A percentile compares a stretch with the other conserved stretches of the same genome.
phyloP scores from a whole-genome alignment of 2,888 invertebrate species.

The Philhelius pedissequus region DNA sequence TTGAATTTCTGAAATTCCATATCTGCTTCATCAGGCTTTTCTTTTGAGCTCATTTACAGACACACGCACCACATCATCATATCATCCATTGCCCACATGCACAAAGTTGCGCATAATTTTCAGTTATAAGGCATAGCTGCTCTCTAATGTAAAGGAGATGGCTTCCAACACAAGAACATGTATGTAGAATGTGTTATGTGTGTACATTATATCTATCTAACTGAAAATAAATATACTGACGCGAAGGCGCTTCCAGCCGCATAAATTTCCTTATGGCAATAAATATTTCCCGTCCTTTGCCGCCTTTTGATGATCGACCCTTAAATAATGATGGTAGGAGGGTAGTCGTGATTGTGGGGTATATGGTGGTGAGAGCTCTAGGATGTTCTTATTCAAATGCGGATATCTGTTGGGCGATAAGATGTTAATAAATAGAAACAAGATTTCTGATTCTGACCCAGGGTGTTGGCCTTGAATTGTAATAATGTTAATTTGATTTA shows the following conservation, averaged over 20 bases:
- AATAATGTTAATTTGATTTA: slow-evolving; percentile 32
- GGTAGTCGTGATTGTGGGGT: no score
- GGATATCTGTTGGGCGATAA: neutral
- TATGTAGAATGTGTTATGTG: neutral
- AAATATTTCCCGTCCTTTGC: slow-evolving; percentile 19
- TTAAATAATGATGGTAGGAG: neutral
- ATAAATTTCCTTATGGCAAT: slow-evolving; percentile 55
- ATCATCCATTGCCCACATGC: slow-evolving; percentile 26
- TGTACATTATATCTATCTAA: neutral
- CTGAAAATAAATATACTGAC: slow-evolving; percentile 47
- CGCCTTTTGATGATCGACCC: slow-evolving; percentile 12
- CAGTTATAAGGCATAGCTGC: slow-evolving; percentile 4
- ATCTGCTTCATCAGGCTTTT: slow-evolving; percentile 21
- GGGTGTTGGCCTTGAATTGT: slow-evolving; percentile 7
- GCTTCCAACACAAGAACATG: slow-evolving; percentile 16
- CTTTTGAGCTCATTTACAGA: neutral
- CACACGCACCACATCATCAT: slow-evolving; percentile 1
- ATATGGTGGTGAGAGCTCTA: no score
- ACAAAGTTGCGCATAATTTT: slow-evolving; percentile 51
- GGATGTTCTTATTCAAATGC: neutral
- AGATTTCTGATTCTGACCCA: neutral
- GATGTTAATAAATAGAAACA: neutral
- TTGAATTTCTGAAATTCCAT: slow-evolving; percentile 62
- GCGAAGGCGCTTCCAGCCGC: slow-evolving; percentile 22
- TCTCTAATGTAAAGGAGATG: slow-evolving; percentile 42